Percentiles rank a stretch among this genome's conserved stretches.
These are phyloP conservation scores for Sebastes hubbsi DNA, from an alignment of 2,797 vertebrate species.

Conservation along the genomic window DNA sequence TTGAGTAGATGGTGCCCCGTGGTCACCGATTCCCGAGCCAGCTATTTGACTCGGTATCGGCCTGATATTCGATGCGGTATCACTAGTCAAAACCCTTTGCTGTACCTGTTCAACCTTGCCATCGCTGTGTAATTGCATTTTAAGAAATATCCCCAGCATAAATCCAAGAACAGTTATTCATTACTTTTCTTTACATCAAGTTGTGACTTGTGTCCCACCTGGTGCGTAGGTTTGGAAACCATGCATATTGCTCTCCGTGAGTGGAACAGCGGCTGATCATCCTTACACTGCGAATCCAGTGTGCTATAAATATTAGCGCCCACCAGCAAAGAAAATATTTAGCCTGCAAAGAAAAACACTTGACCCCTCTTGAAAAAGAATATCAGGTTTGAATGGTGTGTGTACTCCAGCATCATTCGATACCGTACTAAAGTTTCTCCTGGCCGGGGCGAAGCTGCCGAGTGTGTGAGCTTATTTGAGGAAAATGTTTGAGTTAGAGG, in stretches of 20 bases:
- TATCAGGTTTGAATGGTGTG: conserved; percentile 63
- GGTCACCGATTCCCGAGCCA: no score
- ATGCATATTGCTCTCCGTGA: background rate
- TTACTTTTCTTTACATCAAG: background rate
- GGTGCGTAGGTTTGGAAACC: background rate
- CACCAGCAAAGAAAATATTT: conserved; percentile 73
- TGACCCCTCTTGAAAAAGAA: conserved; percentile 59
- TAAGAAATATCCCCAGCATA: background rate
- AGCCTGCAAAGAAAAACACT: conserved; percentile 67
- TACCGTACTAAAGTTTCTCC: conserved; percentile 67
- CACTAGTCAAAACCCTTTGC: background rate
- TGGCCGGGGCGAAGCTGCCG: conserved; percentile 45
- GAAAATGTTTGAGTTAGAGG: conserved; percentile 66
- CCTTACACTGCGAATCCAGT: conserved; percentile 24
- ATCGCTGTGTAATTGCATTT: background rate
- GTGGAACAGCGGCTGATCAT: conserved; percentile 35
- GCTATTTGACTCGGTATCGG: no score
- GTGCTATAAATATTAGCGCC: conserved; percentile 68
- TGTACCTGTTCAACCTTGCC: background rate
- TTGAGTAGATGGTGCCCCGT: no score
- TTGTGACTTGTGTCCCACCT: background rate
- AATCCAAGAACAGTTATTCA: background rate
- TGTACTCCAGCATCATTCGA: conserved; percentile 68
- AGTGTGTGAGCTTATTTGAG: conserved; percentile 56
- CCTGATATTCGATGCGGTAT: no score